Conservation (phyloP, 2,113 vertebrate species). For the Pomatorhinus ruficollis region DNA sequence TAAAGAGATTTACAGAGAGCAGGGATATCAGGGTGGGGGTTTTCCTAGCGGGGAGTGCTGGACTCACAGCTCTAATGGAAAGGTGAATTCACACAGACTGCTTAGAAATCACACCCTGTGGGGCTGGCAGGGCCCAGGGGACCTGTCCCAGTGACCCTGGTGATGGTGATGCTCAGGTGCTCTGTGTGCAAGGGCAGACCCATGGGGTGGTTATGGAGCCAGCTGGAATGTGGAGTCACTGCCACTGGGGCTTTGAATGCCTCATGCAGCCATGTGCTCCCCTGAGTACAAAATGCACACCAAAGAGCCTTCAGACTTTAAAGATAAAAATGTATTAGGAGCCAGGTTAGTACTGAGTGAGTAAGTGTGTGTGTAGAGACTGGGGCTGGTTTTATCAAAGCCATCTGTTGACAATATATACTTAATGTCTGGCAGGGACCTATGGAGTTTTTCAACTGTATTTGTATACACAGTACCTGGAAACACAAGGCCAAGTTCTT, state of each 20-base stretch:
- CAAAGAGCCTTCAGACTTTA: neutral
- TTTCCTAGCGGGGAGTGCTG: neutral
- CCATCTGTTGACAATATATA: neutral
- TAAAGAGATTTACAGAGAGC: neutral
- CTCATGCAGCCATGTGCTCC: neutral
- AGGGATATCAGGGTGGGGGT: neutral
- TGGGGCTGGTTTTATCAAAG: neutral
- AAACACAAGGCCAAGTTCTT: neutral
- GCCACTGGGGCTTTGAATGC: neutral
- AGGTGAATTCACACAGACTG: neutral
- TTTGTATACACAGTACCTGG: neutral
- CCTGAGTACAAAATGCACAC: neutral
- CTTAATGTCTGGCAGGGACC: neutral
- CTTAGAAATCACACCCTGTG: neutral
- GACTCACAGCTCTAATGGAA: neutral
- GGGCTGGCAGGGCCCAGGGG: neutral
- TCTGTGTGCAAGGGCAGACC: neutral
- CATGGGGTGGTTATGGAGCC: fast-evolving
- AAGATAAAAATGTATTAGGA: neutral
- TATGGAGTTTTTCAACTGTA: neutral
- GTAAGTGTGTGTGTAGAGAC: neutral
- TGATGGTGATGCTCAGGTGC: neutral
- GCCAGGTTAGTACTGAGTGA: neutral
- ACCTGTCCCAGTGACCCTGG: neutral
- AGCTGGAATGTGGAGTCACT: neutral